Evolutionary conservation across 2,888 invertebrate genomes (phyloP), one percentile per base, ranked within the genome.

Genomic region (Mesoligia furuncula): DNA sequence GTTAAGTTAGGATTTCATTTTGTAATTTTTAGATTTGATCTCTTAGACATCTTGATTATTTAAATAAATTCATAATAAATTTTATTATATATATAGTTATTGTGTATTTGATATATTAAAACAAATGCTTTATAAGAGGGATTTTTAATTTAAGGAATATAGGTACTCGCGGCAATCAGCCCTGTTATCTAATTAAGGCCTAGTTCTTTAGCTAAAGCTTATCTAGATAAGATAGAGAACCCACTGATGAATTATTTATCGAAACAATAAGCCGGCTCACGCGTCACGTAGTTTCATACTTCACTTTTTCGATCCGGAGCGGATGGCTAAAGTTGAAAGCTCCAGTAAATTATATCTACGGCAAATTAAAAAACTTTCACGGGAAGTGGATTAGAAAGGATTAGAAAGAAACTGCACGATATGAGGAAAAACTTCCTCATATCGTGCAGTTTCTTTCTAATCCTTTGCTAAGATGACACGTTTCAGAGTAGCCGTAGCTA

Each of bases 321-420:
- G 48, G 51, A 20, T 39, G 62, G 67, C 67, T 36, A 20, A 83
- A 83, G 67, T 78, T 83, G 57, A 45, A 71, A 83, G 67, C 79
- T 70, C 79, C 51, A 82, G 67, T 83, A 83, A 78, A 45, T 84
- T 51, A 68, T 78, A 67, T 67, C 73, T 51, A 36, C 66, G 67
- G 73, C 27, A 78, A 83, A 82, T 83, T 83, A 82, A 82, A 78
- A 83, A 81, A 81, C 79, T 81, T 81, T 42, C 57, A 31, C 73
- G 42, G 45, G 36, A 42, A 11, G 42, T 42, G 42, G 11, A 31
- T 51, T 71, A n/a, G n/a, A n/a, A n/a, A n/a, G n/a, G n/a, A n/a
- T n/a, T n/a, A n/a, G n/a, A n/a, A n/a, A n/a, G n/a, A n/a, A n/a
- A n/a, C n/a, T n/a, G n/a, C n/a, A n/a, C n/a, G n/a, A n/a, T n/a